phyloP scores from a whole-genome alignment of 1,140 invertebrate genomes.

The Drosophila carrolli region DNA sequence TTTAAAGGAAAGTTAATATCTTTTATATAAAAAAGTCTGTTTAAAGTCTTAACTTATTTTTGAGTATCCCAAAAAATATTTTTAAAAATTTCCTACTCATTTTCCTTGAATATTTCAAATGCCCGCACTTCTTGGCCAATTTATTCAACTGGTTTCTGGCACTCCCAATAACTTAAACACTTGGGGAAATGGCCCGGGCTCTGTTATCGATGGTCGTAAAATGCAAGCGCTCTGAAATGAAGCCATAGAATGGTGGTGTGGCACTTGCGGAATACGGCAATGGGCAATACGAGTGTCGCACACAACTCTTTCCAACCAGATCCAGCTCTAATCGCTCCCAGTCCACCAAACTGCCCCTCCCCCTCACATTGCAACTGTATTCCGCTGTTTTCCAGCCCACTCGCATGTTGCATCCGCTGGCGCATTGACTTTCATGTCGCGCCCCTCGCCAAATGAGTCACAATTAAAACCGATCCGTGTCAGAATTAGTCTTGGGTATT shows the following conservation, averaged over 20 bases:
- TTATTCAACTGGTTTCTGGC: neutral
- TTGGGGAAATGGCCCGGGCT: slow-evolving; percentile 3
- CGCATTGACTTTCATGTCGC: slow-evolving; percentile 47
- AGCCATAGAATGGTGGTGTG: slow-evolving; percentile 57
- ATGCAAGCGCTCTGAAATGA: slow-evolving; percentile 35
- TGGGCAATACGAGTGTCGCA: slow-evolving; percentile 20
- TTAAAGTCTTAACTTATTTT: too few species aligned
- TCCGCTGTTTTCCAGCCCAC: slow-evolving; percentile 23
- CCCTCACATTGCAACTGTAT: slow-evolving; percentile 7
- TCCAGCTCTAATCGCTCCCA: slow-evolving; percentile 37
- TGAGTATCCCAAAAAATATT: too few species aligned
- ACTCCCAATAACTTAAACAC: neutral
- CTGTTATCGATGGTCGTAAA: slow-evolving; percentile 40
- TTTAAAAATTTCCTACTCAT: too few species aligned
- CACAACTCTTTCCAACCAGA: slow-evolving; percentile 34
- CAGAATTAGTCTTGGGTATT: neutral
- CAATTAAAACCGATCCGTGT: slow-evolving; percentile 62
- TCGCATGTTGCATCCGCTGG: slow-evolving; percentile 60
- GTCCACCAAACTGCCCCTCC: neutral
- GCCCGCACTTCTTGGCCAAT: neutral
- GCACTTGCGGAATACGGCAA: slow-evolving; percentile 44
- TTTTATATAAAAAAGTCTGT: too few species aligned
- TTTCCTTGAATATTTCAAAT: neutral
- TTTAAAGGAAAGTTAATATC: too few species aligned
- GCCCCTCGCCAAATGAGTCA: slow-evolving; percentile 60